Percentiles rank a stretch among this genome's conserved stretches.
Evolutionary conservation across 2,888 invertebrate species (phyloP).

Genomic region (Panorpa germanica): DNA sequence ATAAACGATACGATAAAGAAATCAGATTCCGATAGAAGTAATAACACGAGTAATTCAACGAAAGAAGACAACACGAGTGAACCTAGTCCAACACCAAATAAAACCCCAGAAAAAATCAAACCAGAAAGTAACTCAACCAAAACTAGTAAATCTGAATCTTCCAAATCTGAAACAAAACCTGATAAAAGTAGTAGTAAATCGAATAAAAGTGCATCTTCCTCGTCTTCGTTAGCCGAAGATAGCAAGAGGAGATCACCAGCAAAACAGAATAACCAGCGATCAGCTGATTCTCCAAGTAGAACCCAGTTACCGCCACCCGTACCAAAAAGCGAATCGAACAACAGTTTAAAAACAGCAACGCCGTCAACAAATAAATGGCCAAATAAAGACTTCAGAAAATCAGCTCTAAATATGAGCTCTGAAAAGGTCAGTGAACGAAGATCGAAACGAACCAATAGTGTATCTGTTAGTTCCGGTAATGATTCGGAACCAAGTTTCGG

Average conservation of each 20-base stretch:
- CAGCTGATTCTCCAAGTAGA: conserved; percentile 13
- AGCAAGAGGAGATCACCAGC: conserved; percentile 16
- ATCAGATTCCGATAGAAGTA: no score
- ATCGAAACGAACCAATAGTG: conserved; percentile 24
- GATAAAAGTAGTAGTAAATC: conserved; percentile 10
- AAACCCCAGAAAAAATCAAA: conserved; percentile 6
- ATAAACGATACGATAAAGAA: conserved; percentile 4
- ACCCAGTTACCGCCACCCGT: conserved; percentile 25
- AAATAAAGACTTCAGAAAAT: conserved; percentile 58
- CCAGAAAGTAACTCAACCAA: neutral
- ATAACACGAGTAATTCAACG: no score
- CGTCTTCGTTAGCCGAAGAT: conserved; percentile 16
- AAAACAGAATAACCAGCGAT: conserved; percentile 13
- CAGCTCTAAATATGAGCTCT: conserved; percentile 47
- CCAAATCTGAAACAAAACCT: conserved; percentile 2
- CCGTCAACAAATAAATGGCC: conserved; percentile 28
- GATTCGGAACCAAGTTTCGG: conserved; percentile 24
- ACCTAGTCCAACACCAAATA: conserved; percentile 8
- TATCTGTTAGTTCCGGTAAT: conserved; percentile 27
- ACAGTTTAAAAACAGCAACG: conserved; percentile 15
- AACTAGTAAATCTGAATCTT: conserved; percentile 1
- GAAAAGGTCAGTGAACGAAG: conserved; percentile 22
- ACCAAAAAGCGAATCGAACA: conserved; percentile 22
- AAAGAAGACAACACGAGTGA: no score
- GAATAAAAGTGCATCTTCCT: conserved; percentile 15